phyloP scores from a whole-genome alignment of 1,140 invertebrate species.

The Panonychus citri region DNA sequence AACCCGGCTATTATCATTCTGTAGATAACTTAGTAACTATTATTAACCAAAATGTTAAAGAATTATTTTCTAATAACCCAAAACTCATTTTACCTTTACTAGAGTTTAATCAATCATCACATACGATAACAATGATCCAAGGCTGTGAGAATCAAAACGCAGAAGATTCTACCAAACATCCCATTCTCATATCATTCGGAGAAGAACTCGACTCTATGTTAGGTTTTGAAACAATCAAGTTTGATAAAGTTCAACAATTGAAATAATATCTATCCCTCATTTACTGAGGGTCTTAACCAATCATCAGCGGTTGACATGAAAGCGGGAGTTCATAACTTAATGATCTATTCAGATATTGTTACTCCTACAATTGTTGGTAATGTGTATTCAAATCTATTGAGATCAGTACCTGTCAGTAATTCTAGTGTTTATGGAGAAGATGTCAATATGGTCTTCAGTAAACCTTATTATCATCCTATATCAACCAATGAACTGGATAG shows the following conservation, averaged over 20 bases:
- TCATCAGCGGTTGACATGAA: too few relatives aligned
- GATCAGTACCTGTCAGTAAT: not conserved
- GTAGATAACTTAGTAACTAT: not conserved
- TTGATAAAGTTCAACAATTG: not conserved
- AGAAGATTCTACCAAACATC: not conserved
- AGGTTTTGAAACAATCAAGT: not conserved
- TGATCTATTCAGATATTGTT: not conserved
- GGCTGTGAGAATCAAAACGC: not conserved
- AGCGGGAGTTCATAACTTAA: not conserved
- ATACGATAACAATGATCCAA: too few relatives aligned
- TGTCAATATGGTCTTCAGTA: not conserved
- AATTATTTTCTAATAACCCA: too few relatives aligned
- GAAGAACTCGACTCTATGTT: not conserved
- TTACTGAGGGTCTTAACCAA: not conserved
- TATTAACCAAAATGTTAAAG: too few relatives aligned
- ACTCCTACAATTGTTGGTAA: not conserved
- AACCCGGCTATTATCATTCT: too few relatives aligned
- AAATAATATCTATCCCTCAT: not conserved
- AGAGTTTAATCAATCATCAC: too few relatives aligned
- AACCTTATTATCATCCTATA: not conserved
- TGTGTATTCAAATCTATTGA: not conserved
- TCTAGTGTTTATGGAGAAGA: not conserved
- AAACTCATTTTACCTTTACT: too few relatives aligned
- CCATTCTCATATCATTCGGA: not conserved
- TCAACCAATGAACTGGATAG: not conserved